phyloP scores from a whole-genome alignment of 2,113 vertebrate species.

The Monarcha castaneiventris region DNA sequence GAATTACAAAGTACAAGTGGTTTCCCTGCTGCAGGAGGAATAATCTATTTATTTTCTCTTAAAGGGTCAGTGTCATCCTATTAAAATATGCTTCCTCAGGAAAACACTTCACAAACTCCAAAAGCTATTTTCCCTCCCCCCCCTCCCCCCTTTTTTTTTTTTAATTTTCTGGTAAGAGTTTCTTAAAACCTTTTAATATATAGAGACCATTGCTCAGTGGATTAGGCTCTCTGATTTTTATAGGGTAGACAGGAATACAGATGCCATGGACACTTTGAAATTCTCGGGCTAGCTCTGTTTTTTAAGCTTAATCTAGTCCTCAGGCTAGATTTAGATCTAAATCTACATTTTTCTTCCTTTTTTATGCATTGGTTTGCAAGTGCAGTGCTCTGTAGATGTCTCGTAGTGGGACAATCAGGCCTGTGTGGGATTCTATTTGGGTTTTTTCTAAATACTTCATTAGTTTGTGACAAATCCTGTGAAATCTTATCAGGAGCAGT shows the following conservation, averaged over 20 bases:
- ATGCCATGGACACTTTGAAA: neutral
- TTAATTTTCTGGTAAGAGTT: neutral
- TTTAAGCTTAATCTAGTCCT: neutral
- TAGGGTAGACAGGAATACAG: neutral
- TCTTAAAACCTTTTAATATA: neutral
- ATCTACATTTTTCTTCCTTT: neutral
- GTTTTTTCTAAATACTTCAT: neutral
- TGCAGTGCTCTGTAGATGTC: neutral
- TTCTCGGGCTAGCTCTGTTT: neutral
- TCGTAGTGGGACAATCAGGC: neutral
- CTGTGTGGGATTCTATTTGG: neutral
- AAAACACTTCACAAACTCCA: neutral
- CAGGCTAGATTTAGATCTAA: neutral
- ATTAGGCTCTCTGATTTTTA: neutral
- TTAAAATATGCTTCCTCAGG: neutral
- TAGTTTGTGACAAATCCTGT: neutral
- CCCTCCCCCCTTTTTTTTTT: no score
- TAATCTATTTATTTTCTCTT: neutral
- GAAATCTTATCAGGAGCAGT: neutral
- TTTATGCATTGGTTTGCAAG: neutral
- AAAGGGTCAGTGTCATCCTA: neutral
- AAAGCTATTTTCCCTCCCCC: neutral
- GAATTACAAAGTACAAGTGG: neutral
- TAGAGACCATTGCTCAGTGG: neutral
- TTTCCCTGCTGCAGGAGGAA: neutral